Evolutionary conservation across 1,140 invertebrate species (phyloP).

Genomic region (Sarcophaga peregrina): DNA sequence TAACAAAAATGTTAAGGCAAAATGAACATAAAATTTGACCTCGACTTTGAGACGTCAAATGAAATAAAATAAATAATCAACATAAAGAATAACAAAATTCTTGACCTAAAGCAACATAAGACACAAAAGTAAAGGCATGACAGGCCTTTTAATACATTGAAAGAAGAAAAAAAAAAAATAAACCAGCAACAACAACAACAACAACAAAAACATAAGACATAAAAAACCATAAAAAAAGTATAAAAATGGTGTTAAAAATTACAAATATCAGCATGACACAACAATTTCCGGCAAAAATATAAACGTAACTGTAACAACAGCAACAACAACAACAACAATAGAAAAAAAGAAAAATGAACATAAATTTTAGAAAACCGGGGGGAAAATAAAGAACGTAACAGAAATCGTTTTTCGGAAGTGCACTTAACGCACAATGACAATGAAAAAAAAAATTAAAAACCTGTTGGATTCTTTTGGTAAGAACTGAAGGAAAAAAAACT

Average conservation of each 20-base stretch:
- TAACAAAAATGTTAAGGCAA: too few relatives aligned
- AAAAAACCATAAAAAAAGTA: constrained; percentile 34
- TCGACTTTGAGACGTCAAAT: constrained; percentile 66
- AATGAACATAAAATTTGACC: constrained; percentile 60
- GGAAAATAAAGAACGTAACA: neutral
- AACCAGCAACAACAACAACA: neutral
- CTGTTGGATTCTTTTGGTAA: constrained; percentile 21
- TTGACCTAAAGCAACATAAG: constrained; percentile 65
- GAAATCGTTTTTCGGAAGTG: constrained; percentile 18
- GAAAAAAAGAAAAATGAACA: constrained; percentile 22
- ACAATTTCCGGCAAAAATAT: constrained; percentile 60
- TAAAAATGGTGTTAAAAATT: constrained; percentile 57
- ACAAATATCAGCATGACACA: constrained; percentile 66
- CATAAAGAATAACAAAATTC: constrained; percentile 51
- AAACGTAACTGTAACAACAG: constrained; percentile 4
- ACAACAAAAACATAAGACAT: constrained; percentile 30
- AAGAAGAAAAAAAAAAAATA: too few relatives aligned
- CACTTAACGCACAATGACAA: constrained; percentile 20
- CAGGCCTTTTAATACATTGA: neutral
- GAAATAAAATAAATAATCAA: constrained; percentile 53
- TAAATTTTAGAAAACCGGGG: neutral
- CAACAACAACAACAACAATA: constrained; percentile 41
- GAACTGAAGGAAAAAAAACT: neutral
- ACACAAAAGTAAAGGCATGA: constrained; percentile 37
- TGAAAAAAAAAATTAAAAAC: neutral